Conservation (phyloP, 2,888 invertebrate species). For the Tenthredo livida region DNA sequence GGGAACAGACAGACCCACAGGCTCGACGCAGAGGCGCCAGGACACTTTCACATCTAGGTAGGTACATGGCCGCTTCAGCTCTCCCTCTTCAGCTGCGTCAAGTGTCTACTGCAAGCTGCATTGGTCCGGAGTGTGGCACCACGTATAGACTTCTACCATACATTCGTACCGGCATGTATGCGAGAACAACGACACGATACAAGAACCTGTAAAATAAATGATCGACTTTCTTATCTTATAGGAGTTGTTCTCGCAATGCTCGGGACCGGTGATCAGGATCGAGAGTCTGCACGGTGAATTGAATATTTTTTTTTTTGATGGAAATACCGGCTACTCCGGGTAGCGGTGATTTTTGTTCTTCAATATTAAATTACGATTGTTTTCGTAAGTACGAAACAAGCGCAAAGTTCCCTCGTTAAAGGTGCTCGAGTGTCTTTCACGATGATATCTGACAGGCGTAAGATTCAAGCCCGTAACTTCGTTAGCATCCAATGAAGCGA, state of each 20-base stretch:
- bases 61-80: not conserved
- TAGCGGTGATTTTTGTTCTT: not conserved
- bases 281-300: slow-evolving; percentile 7
- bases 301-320: not conserved
- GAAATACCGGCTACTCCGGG: not conserved
- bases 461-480: slow-evolving; percentile 49
- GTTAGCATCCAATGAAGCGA: slow-evolving; percentile 50
- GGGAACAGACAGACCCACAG: slow-evolving; percentile 35
- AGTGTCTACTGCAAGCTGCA: slow-evolving; percentile 35
- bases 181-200: not conserved
- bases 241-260: not conserved
- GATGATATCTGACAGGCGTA: slow-evolving; percentile 52
- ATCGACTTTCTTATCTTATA: slow-evolving; percentile 29
- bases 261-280: not conserved
- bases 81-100: slow-evolving; percentile 11
- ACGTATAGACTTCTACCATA: slow-evolving; percentile 2
- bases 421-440: slow-evolving; percentile 27
- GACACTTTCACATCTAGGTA: slow-evolving; percentile 40
- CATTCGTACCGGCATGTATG: not conserved
- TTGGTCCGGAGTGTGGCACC: not conserved
- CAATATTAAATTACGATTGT: slow-evolving; percentile 18
- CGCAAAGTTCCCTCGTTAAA: slow-evolving; percentile 39
- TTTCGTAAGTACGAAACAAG: slow-evolving; percentile 34
- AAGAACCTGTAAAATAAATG: slow-evolving; percentile 18
- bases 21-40: slow-evolving; percentile 49